These are phyloP conservation scores for Florisuga fusca DNA, from an alignment of 2,797 vertebrate species.

Conservation along the genomic window DNA sequence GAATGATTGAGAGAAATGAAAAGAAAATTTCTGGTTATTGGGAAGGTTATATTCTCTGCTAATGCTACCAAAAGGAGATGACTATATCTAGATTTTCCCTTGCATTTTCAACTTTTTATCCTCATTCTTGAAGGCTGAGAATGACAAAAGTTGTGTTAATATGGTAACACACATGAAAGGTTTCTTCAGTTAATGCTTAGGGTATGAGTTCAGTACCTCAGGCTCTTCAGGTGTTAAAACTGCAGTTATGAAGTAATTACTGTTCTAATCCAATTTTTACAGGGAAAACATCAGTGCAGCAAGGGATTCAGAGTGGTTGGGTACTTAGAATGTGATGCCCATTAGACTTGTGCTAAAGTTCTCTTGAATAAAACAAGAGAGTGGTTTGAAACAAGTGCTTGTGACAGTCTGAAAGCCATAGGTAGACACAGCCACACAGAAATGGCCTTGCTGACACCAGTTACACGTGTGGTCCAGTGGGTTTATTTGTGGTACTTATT, in stretches of 20 bases:
- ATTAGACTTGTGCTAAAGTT: background rate
- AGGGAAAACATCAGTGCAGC: background rate
- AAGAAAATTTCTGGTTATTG: background rate
- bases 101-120: background rate
- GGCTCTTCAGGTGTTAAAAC: background rate
- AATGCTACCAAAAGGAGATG: background rate
- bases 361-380: background rate
- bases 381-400: background rate
- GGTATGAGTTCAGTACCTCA: background rate
- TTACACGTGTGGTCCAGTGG: background rate
- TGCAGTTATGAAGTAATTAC: background rate
- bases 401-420: background rate
- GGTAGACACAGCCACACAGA: background rate
- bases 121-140: background rate
- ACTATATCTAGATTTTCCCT: background rate
- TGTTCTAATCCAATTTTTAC: background rate
- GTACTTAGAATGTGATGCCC: background rate
- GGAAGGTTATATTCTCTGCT: background rate
- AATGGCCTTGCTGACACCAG: background rate
- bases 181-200: background rate
- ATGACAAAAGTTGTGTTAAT: background rate
- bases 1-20: background rate
- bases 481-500: background rate
- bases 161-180: background rate
- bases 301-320: background rate